Evolutionary conservation across 2,797 vertebrate species (phyloP).

Genomic region (Centropyge bicolor): DNA sequence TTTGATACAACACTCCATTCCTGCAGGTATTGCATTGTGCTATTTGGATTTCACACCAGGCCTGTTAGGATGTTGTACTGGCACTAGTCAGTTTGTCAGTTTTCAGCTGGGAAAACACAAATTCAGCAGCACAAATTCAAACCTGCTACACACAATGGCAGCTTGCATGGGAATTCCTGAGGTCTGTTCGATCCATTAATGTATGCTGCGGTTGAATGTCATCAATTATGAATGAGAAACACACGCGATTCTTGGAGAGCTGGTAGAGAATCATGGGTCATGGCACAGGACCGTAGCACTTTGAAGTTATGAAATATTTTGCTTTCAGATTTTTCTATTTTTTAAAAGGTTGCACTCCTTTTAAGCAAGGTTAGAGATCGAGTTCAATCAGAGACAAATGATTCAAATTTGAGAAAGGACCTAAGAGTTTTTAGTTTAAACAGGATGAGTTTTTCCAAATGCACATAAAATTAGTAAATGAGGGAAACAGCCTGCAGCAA

Average conservation of each 20-base stretch:
- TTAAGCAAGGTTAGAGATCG: background rate
- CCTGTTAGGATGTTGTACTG: conserved; percentile 26
- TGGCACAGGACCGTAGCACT: conserved; percentile 12
- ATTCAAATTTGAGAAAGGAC: conserved; percentile 1
- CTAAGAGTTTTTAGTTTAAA: background rate
- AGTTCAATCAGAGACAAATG: conserved; percentile 20
- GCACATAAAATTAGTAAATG: background rate
- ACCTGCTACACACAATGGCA: conserved; percentile 63
- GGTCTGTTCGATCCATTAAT: conserved; percentile 81
- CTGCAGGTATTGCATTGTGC: conserved; percentile 19
- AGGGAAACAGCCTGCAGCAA: conserved; percentile 16
- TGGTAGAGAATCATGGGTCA: conserved; percentile 53
- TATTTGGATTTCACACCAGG: conserved; percentile 30
- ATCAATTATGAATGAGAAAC: conserved; percentile 86
- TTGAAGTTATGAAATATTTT: conserved; percentile 6
- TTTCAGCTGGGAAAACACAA: conserved; percentile 47
- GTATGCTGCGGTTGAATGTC: conserved; percentile 82
- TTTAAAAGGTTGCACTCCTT: background rate
- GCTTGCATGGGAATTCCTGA: conserved; percentile 82
- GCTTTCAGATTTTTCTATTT: conserved; percentile 3
- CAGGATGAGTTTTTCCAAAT: background rate
- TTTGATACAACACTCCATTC: background rate
- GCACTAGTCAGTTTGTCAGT: conserved; percentile 31
- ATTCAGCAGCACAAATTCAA: conserved; percentile 53
- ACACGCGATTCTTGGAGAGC: conserved; percentile 64